Percentiles rank a stretch among this genome's conserved stretches.
These are phyloP conservation scores for Hirtodrosophila histrioides DNA, from an alignment of 2,888 invertebrate species.

Conservation along the genomic window DNA sequence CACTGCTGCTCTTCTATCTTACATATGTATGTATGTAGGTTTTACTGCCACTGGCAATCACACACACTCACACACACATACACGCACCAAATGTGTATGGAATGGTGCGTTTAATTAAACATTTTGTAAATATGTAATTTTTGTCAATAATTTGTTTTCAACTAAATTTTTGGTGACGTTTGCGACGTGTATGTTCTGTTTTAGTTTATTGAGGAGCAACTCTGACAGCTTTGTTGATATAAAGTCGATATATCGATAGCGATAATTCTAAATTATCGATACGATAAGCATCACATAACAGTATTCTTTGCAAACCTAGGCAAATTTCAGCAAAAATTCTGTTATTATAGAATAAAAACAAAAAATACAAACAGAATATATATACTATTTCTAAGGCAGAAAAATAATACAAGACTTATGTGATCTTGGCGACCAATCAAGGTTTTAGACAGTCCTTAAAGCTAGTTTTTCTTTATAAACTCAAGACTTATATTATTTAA, in stretches of 20 bases:
- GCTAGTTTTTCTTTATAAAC: no score
- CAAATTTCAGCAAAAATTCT: no score
- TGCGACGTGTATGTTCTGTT: slow-evolving; percentile 67
- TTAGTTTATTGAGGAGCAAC: slow-evolving; percentile 33
- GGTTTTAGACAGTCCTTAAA: no score
- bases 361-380: no score
- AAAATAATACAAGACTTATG: no score
- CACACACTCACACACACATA: slow-evolving; percentile 39
- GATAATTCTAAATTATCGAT: slow-evolving; percentile 2
- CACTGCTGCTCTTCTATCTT: slow-evolving; percentile 24
- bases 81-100: slow-evolving; percentile 34
- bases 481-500: no score
- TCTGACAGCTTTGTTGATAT: slow-evolving; percentile 23
- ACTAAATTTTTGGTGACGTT: slow-evolving; percentile 71
- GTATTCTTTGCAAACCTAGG: no score
- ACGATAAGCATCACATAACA: not conserved
- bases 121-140: slow-evolving; percentile 56
- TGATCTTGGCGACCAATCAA: no score
- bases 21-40: slow-evolving; percentile 38
- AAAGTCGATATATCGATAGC: slow-evolving; percentile 18
- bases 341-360: no score
- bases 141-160: slow-evolving; percentile 49
- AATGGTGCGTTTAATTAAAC: slow-evolving; percentile 48
- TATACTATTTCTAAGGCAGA: no score
- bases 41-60: slow-evolving; percentile 24